These are phyloP conservation scores for Echiichthys vipera DNA, from an alignment of 2,797 vertebrate genomes.

Conservation along the genomic window DNA sequence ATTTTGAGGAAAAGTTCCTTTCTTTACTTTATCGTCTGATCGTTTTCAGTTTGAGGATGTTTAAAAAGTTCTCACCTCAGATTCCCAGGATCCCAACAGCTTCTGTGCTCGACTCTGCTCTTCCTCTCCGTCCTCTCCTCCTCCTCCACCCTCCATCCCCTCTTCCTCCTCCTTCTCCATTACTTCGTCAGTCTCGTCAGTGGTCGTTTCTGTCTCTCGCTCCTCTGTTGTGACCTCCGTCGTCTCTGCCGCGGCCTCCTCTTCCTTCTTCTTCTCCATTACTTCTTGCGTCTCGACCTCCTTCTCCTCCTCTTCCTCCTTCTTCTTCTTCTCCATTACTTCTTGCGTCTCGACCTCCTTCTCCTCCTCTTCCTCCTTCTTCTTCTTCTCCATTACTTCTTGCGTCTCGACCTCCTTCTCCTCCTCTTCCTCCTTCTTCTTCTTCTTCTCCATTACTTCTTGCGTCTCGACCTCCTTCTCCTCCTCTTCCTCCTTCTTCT, in stretches of 20 bases:
- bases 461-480: background rate
- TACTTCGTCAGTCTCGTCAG: no score
- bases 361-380: background rate
- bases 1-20: no score
- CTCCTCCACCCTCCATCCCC: background rate
- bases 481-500: background rate
- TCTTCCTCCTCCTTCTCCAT: background rate
- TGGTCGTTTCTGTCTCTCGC: no score
- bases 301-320: background rate
- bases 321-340: background rate
- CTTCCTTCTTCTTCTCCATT: no score
- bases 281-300: no score
- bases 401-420: background rate
- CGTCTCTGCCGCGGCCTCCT: background rate
- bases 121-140: background rate
- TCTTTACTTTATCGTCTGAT: background rate
- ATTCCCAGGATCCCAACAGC: slow-evolving; percentile 35
- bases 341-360: no score
- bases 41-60: background rate
- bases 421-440: background rate
- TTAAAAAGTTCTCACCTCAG: slow-evolving; percentile 59
- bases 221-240: no score
- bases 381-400: background rate
- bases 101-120: slow-evolving; percentile 21
- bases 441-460: background rate